Evolutionary conservation across 2,888 invertebrate species (phyloP).

Genomic region (Lycocerus yunnanus): DNA sequence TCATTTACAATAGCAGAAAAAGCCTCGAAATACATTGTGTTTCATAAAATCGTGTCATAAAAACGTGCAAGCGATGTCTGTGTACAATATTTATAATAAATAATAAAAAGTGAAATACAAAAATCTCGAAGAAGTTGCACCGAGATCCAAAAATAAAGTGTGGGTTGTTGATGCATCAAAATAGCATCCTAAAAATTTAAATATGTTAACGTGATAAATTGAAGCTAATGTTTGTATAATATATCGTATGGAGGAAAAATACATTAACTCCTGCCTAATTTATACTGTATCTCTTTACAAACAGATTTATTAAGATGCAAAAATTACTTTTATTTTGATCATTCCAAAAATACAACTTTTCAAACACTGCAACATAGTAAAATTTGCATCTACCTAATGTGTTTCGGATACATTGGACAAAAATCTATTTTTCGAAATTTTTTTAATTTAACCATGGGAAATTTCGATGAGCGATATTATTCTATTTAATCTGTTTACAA

Average conservation of each 20-base stretch:
- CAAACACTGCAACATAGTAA: no score
- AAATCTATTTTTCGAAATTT: no score
- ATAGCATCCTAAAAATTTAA: conserved; percentile 17
- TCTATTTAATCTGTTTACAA: no score
- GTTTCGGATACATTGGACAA: no score
- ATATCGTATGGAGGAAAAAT: conserved; percentile 21
- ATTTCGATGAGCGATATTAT: no score
- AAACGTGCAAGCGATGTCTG: background rate
- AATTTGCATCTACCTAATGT: no score
- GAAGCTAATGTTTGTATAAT: conserved; percentile 20
- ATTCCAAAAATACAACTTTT: background rate
- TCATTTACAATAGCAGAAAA: background rate
- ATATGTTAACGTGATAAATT: conserved; percentile 25
- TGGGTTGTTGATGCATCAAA: conserved; percentile 19
- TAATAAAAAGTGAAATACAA: background rate
- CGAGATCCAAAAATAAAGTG: conserved; percentile 18
- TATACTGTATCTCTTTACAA: conserved; percentile 16
- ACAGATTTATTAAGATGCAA: conserved; percentile 12
- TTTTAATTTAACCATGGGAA: no score
- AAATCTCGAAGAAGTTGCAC: conserved; percentile 6
- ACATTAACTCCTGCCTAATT: conserved; percentile 16
- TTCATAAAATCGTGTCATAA: background rate
- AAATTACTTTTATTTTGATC: background rate
- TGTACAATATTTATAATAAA: background rate
- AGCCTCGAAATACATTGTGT: background rate